Base-by-base conservation (phyloP, 2,888 invertebrate genomes). In the Mesochorus sp. region DNA sequence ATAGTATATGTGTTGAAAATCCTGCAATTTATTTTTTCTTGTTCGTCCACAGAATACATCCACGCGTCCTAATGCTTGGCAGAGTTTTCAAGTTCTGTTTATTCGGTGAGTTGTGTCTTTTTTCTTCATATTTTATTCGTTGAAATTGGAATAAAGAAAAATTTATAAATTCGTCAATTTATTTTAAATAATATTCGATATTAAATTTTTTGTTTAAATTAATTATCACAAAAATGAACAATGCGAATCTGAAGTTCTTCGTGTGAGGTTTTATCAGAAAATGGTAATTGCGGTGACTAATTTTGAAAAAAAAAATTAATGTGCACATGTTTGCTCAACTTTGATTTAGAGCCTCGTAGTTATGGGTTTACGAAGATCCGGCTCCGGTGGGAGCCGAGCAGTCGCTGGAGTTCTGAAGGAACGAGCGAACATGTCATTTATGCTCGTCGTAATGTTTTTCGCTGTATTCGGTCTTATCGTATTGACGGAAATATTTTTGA, bases 361-460 rank as follows among this genome's bases (percentile, higher is more conserved):
- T 51, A 90, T 91, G 90, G 89, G 89, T 82, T 92, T 92, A 91
- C 92, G 93, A 91, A 92, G 93, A 80, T 83, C 85, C 71, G 87
- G 90, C 79, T 86, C 86, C 74, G 85, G 85, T 72, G 88, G 89
- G 89, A 89, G 92, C 90, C 91, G 92, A 90, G 91, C 91, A 88
- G 87, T 88, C 91, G 89, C 92, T 91, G 91, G 93, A 93, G 90
- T 94, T 92, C 91, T 94, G 34, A 91, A 95, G 87, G 96, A 97
- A 91, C 94, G 97, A 84, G 96, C 96, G 84, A 95, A 96, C 91
- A 95, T 97, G 94, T 97, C 96, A 88, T 97, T 97, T 92, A 95
- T 97, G 92, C 95, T 97, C 90, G 97, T 97, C 81, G 94, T 97
- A 84, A 96, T 97, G 93, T 97, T 97, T 91, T 97, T 97, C 91